phyloP scores from a whole-genome alignment of 2,113 vertebrate species.

The Paedocypris sp. region DNA sequence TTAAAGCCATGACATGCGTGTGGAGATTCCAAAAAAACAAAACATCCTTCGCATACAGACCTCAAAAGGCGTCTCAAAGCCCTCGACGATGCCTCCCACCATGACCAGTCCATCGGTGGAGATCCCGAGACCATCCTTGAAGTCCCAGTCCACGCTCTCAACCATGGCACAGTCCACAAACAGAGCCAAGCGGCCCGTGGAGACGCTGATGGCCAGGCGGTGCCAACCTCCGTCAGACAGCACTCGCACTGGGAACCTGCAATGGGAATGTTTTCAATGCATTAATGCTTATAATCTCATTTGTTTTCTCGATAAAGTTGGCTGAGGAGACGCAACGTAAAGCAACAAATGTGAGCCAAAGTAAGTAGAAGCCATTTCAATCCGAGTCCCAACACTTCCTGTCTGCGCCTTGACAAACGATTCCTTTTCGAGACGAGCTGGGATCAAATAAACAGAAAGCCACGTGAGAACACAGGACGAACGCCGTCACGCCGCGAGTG shows the following conservation, averaged over 20 bases:
- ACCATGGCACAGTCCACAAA: slow-evolving; percentile 74
- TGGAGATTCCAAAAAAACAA: neutral
- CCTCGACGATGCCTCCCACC: slow-evolving; percentile 66
- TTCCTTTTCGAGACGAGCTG: neutral
- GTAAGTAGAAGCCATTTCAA: neutral
- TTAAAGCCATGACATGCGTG: neutral
- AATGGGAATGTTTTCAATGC: neutral
- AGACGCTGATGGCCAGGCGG: slow-evolving; percentile 65
- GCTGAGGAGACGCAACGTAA: neutral
- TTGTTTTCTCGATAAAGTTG: neutral
- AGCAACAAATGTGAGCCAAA: neutral
- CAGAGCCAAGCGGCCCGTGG: slow-evolving; percentile 56
- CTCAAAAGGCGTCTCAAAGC: slow-evolving; percentile 74
- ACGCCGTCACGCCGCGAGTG: neutral
- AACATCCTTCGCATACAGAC: slow-evolving; percentile 44
- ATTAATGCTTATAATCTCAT: neutral
- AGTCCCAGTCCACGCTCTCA: slow-evolving; percentile 73
- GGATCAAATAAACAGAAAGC: slow-evolving; percentile 2
- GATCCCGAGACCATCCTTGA: slow-evolving; percentile 57
- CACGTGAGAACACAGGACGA: neutral
- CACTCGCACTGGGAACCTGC: slow-evolving; percentile 67
- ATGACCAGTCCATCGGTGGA: slow-evolving; percentile 64
- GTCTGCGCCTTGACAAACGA: neutral
- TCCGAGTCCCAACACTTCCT: neutral
- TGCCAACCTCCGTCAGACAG: slow-evolving; percentile 74